Base-by-base conservation (phyloP, 2,888 invertebrate genomes). In the Xestia c-nigrum region DNA sequence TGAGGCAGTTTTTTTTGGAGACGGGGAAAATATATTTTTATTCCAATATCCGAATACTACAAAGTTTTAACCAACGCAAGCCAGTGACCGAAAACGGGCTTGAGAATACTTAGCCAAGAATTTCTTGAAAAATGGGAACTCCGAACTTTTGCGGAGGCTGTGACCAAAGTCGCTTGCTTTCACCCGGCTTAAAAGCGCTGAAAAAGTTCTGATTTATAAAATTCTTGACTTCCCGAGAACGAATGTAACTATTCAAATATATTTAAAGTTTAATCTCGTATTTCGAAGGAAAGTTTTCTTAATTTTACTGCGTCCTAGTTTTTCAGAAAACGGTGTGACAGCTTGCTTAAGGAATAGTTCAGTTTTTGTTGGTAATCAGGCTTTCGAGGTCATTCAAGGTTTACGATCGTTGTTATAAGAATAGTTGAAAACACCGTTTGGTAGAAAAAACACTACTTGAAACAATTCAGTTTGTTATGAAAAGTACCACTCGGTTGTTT, bases 131-230 rank as follows among this genome's bases (percentile, higher is more conserved):
- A 79, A 71, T 80, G 65, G 38, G 55, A 57, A 46, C 43, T 55
- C 0, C 24, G 3, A 70, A 79, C 31, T 84, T 80, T 79, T 55
- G 6, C 10, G 4, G 43, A 31, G 43, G 24, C 21, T 57, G 43
- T 38, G 79, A 55, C 61, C 31, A 67, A 79, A 24, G 47, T 46
- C 64, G n/a, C 43, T 70, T 55, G 24, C 31, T 70, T 71, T 47
- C 43, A 63, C 24, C 68, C 55, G 31, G 55, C 59, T 59, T 55
- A 57, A 50, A 68, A 57, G 47, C 47, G 7, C 46, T 57, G 72
- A 71, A 81, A 81, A 81, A 74, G 70, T 68, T 81, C 50, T 71
- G 64, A 85, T 74, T 80, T 81, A 71, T 67, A 81, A 81, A 74
- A 71, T 59, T 81, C 70, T 57, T 64, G 73, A 68, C 43, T 68